These are phyloP conservation scores for Poeciliopsis paucimaculata DNA, from an alignment of 2,797 vertebrate genomes.

Conservation along the genomic window DNA sequence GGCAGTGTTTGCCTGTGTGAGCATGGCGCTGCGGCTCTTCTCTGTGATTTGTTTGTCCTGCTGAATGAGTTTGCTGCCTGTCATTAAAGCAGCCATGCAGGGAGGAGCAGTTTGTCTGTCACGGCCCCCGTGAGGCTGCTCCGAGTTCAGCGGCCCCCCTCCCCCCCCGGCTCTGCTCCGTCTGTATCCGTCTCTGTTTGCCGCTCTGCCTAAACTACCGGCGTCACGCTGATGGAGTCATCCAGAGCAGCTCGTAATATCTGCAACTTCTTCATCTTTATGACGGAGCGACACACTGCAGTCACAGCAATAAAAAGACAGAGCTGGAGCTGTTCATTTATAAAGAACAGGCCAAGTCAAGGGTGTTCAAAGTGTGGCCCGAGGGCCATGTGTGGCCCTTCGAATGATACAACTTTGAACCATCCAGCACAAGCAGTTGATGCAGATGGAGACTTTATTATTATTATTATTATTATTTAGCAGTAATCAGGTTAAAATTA, in stretches of 20 bases:
- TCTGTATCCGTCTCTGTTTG: conserved; percentile 19
- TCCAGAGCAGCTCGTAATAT: conserved; percentile 11
- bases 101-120: conserved; percentile 31
- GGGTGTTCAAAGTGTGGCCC: too few species aligned
- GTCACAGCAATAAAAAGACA: conserved; percentile 1
- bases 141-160: background rate
- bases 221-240: conserved; percentile 24
- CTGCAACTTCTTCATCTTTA: conserved; percentile 6
- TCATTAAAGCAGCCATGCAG: conserved; percentile 49
- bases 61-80: conserved; percentile 43
- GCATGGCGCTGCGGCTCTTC: conserved; percentile 20
- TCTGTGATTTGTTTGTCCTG: conserved; percentile 41
- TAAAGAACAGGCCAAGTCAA: too few species aligned
- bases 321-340: background rate
- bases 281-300: background rate
- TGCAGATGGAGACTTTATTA: too few species aligned
- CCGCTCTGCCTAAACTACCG: conserved; percentile 20
- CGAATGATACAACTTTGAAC: too few species aligned
- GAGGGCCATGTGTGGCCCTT: too few species aligned
- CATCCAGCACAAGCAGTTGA: too few species aligned
- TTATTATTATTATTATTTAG: too few species aligned
- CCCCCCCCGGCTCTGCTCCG: background rate
- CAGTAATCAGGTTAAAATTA: too few species aligned
- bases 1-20: background rate
- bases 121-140: conserved; percentile 17